phyloP scores from a whole-genome alignment of 2,888 invertebrate genomes.

The Eurois occulta region DNA sequence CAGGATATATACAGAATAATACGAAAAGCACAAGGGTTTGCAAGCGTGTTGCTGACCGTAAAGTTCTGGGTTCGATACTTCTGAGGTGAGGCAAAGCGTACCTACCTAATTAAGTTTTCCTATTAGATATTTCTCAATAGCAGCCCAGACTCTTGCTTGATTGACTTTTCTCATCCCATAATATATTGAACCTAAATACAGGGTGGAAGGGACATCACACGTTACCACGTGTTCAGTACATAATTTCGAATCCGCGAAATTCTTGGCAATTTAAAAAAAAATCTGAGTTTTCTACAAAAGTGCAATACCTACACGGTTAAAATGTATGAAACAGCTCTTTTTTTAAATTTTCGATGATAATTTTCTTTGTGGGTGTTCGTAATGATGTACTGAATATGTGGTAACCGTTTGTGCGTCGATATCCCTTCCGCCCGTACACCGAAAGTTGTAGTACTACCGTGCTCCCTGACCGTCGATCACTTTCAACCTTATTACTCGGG shows the following conservation, averaged over 20 bases:
- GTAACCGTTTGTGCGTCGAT: neutral
- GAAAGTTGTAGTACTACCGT: neutral
- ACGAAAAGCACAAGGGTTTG: neutral
- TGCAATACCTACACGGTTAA: too few species aligned
- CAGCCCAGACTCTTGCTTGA: neutral
- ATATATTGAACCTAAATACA: neutral
- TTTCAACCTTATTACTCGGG: too few species aligned
- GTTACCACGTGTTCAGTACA: too few species aligned
- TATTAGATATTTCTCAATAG: neutral
- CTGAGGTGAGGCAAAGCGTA: neutral
- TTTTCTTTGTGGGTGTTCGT: too few species aligned
- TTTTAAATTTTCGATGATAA: too few species aligned
- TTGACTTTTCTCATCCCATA: neutral
- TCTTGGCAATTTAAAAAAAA: too few species aligned
- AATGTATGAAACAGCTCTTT: too few species aligned
- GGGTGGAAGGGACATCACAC: neutral
- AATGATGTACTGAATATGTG: too few species aligned
- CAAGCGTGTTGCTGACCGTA: neutral
- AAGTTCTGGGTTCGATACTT: neutral
- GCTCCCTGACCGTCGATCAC: too few species aligned
- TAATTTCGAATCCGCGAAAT: too few species aligned
- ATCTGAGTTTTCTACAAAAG: too few species aligned
- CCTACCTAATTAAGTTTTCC: neutral
- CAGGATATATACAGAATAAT: neutral
- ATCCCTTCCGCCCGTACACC: neutral